phyloP scores from a whole-genome alignment of 2,797 vertebrate species.

The Labeo calbasu region DNA sequence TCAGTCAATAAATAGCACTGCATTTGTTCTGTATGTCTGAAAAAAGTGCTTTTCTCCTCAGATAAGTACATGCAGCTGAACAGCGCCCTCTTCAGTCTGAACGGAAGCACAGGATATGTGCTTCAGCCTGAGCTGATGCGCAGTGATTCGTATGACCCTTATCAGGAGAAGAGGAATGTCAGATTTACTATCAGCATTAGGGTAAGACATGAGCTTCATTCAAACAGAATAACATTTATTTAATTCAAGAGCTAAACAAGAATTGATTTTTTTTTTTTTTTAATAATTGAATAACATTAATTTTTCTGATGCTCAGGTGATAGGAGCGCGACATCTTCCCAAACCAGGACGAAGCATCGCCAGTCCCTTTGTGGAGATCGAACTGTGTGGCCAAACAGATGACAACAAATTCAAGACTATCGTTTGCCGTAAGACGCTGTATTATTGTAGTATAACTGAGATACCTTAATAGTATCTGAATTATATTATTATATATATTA shows the following conservation, averaged over 20 bases:
- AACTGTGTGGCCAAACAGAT: slow-evolving; percentile 92
- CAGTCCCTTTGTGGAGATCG: slow-evolving; percentile 95
- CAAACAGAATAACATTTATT: not conserved
- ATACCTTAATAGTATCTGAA: not conserved
- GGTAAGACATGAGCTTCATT: slow-evolving; percentile 72
- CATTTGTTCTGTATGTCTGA: not conserved
- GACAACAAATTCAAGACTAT: slow-evolving; percentile 91
- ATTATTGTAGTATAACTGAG: not conserved
- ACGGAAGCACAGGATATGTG: slow-evolving; percentile 88
- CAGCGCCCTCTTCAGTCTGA: slow-evolving; percentile 90
- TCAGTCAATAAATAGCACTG: not conserved
- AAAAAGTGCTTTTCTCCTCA: slow-evolving; percentile 62
- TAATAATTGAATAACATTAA: not conserved
- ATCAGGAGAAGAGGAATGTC: slow-evolving; percentile 79
- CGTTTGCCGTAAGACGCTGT: slow-evolving; percentile 86
- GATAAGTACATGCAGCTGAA: slow-evolving; percentile 96
- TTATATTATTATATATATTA: too few relatives aligned
- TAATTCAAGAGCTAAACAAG: not conserved
- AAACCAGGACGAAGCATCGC: slow-evolving; percentile 90
- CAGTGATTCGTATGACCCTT: slow-evolving; percentile 83
- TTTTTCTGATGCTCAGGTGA: slow-evolving; percentile 77
- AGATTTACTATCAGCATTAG: slow-evolving; percentile 82
- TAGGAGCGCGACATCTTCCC: slow-evolving; percentile 94
- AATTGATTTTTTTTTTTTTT: not conserved
- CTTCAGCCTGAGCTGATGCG: slow-evolving; percentile 94